Evolutionary conservation across 2,888 invertebrate species (phyloP), one percentile per base, ranked within the genome.

Genomic region (Acanthosepion lycidas): DNA sequence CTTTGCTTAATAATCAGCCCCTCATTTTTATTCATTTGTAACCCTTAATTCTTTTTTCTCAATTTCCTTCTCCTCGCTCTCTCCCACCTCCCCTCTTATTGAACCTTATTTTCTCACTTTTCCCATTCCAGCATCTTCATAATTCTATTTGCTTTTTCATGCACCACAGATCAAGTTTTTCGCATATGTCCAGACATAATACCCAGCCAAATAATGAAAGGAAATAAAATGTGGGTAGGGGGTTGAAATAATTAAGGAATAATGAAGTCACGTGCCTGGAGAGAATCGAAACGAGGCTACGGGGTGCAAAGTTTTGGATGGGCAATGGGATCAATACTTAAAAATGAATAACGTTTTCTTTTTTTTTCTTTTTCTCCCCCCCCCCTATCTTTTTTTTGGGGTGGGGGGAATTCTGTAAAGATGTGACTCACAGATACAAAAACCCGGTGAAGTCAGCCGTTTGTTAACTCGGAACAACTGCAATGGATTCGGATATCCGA

Each of bases 401-500:
- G n/a, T n/a, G n/a, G n/a, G n/a, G n/a, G 8, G 78, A 1, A n/a
- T 9, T 2, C 78, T n/a, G 78, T 28, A 78, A n/a, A 78, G 9
- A 28, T 78, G 78, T 78, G 78, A 78, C 9, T 78, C 78, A 78
- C 0, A 78, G 78, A 33, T 33, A 33, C 4, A 33, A n/a, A 78
- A 78, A 26, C 42, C 15, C 18, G 78, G n/a, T 18, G 12, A n/a
- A 12, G 33, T 78, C 78, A 12, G 23, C 78, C n/a, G 78, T 33
- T 15, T 12, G 4, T 42, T 78, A n/a, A 78, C n/a, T 78, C 12
- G 18, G 33, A 78, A 33, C 78, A 78, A 78, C 78, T 78, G 78
- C n/a, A 78, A 78, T 78, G n/a, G n/a, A 78, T 78, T 78, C n/a
- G n/a, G n/a, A 78, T 78, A 78, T 78, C n/a, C n/a, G 78, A 78